These are phyloP conservation scores for Drosophila ercepeae DNA, from an alignment of 1,140 invertebrate genomes.

Conservation along the genomic window DNA sequence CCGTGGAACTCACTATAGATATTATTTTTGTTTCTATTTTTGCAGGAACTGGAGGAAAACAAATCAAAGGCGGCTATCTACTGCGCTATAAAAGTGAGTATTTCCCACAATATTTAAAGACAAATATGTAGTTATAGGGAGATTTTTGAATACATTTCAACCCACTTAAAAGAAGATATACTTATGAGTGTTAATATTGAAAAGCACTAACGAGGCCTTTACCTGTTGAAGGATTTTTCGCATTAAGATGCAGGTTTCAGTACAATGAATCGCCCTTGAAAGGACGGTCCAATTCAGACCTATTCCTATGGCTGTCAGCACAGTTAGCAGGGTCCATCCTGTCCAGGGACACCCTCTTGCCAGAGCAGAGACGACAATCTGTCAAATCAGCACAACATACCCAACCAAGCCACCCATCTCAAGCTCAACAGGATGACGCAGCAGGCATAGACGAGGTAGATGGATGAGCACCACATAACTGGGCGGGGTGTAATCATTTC, in stretches of 20 bases:
- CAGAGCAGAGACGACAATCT: constrained; percentile 43
- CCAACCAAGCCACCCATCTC: constrained; percentile 19
- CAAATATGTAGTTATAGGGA: too few species aligned
- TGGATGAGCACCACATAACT: background rate
- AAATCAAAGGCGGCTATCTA: constrained; percentile 88
- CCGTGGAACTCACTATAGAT: background rate
- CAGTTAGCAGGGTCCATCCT: background rate
- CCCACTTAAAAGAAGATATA: background rate
- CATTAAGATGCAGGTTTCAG: background rate
- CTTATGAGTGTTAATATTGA: too few species aligned
- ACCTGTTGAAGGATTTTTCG: background rate
- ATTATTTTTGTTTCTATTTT: constrained; percentile 34
- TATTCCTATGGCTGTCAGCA: constrained; percentile 20
- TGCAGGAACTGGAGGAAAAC: constrained; percentile 86
- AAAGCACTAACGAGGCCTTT: background rate
- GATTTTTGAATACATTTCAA: too few species aligned
- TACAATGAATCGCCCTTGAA: background rate
- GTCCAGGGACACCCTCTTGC: background rate
- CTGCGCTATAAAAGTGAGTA: constrained; percentile 88
- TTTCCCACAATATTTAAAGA: background rate
- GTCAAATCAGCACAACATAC: constrained; percentile 63
- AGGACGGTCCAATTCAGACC: constrained; percentile 2
- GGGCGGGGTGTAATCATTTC: constrained; percentile 38
- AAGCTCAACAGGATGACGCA: constrained; percentile 49
- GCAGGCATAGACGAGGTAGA: constrained; percentile 33